Conservation (phyloP, 2,797 vertebrate genomes). For the Spinus pinus region DNA sequence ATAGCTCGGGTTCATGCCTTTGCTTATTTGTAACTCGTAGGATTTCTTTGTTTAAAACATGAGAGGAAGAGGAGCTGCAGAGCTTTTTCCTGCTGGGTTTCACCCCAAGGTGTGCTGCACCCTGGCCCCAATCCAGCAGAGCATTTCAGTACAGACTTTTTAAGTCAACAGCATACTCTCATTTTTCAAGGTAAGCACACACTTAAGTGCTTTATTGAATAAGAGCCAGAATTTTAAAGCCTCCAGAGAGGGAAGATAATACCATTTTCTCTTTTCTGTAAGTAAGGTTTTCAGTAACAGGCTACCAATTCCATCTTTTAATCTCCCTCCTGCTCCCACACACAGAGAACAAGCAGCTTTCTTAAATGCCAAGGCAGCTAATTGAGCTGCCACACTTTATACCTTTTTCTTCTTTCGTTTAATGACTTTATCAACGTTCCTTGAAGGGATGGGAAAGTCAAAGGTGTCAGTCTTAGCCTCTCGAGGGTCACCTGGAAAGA, state of each 20-base stretch:
- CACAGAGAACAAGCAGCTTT: slow-evolving; percentile 21
- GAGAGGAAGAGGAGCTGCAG: neutral
- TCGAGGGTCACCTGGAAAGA: slow-evolving; percentile 32
- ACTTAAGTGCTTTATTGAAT: slow-evolving; percentile 60
- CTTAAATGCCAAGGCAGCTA: slow-evolving; percentile 25
- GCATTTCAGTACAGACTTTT: slow-evolving; percentile 29
- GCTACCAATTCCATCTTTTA: slow-evolving; percentile 32
- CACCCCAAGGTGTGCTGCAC: slow-evolving; percentile 36
- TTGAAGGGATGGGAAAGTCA: slow-evolving; percentile 65
- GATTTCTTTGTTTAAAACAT: neutral
- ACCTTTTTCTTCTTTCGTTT: slow-evolving; percentile 71
- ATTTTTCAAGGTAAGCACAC: slow-evolving; percentile 56
- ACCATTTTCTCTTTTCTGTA: slow-evolving; percentile 43
- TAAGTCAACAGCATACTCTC: slow-evolving; percentile 33
- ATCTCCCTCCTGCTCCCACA: neutral
- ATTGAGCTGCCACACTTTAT: slow-evolving; percentile 3
- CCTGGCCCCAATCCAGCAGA: slow-evolving; percentile 17
- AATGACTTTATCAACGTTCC: slow-evolving; percentile 46
- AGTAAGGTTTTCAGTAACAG: slow-evolving; percentile 46
- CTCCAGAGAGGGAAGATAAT: slow-evolving; percentile 47
- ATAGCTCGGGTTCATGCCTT: neutral
- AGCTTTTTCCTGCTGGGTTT: slow-evolving; percentile 1
- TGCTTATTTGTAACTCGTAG: neutral
- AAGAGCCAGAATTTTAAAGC: slow-evolving; percentile 49
- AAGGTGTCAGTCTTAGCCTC: slow-evolving; percentile 50